A percentile compares a stretch with the other conserved stretches of the same genome.
Evolutionary conservation across 1,140 invertebrate genomes (phyloP).

Genomic region (Cyclargus thomasi): DNA sequence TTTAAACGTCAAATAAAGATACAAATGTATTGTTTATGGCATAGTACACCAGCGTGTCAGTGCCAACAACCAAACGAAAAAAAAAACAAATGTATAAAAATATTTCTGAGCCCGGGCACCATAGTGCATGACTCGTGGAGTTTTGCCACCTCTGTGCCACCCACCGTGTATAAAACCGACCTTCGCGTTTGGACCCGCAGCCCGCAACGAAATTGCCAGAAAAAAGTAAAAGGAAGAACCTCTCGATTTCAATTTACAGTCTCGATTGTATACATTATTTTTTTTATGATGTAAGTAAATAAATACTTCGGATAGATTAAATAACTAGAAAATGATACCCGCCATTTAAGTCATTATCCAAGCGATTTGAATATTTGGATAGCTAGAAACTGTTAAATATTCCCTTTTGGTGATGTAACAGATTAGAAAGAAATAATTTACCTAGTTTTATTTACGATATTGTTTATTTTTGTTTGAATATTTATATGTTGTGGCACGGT

Average conservation of each 20-base stretch:
- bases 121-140: no score
- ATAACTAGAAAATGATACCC: neutral
- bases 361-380: neutral
- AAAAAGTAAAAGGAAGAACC: neutral
- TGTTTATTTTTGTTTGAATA: slow-evolving; percentile 1
- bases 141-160: no score
- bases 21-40: no score
- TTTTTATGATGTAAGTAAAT: neutral
- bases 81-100: no score
- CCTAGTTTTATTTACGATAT: slow-evolving; percentile 1
- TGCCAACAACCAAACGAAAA: no score
- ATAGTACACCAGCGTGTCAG: no score
- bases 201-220: no score
- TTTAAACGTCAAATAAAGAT: no score
- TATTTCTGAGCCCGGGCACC: no score
- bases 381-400: neutral
- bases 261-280: neutral
- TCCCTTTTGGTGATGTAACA: neutral
- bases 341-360: neutral
- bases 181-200: no score
- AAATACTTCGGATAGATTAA: neutral
- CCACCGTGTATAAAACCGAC: no score
- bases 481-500: neutral
- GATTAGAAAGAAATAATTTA: slow-evolving; percentile 4
- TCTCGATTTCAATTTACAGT: neutral